Percentiles rank a stretch among this genome's conserved stretches.
These are phyloP conservation scores for Sylvilagus bachmani DNA, from an alignment of 2,113 vertebrate species.

Conservation along the genomic window DNA sequence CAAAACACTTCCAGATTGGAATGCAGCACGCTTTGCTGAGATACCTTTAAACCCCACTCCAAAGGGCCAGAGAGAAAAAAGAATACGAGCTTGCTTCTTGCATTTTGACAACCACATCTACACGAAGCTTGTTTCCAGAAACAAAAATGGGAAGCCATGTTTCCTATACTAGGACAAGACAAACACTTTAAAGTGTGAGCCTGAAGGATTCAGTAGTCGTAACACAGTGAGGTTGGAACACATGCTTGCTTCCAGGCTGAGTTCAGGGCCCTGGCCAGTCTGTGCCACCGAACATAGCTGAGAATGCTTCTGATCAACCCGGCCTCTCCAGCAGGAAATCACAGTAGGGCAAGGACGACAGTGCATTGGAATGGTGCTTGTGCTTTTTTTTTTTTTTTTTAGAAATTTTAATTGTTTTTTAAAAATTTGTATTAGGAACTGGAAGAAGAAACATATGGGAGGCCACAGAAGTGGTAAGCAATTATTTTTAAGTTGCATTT, in stretches of 20 bases:
- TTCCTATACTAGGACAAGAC: neutral
- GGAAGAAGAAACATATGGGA: slow-evolving; percentile 78
- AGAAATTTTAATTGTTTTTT: slow-evolving; percentile 50
- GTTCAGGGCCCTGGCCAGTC: neutral
- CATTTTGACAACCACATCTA: neutral
- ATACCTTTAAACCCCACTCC: neutral
- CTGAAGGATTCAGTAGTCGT: neutral
- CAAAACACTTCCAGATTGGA: neutral
- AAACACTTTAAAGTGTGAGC: slow-evolving; percentile 15
- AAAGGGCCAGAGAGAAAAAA: neutral
- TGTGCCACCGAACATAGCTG: neutral
- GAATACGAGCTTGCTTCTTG: neutral
- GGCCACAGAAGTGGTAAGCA: slow-evolving; percentile 77
- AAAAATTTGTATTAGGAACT: slow-evolving; percentile 39
- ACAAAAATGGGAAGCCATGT: neutral
- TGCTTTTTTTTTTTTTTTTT: neutral
- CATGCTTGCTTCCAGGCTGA: neutral
- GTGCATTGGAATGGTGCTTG: neutral
- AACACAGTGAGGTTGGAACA: neutral
- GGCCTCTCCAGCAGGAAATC: neutral
- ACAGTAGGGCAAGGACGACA: slow-evolving; percentile 26
- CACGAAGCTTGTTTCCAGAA: neutral
- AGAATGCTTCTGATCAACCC: neutral
- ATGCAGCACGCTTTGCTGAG: neutral
- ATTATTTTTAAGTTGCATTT: slow-evolving; percentile 83